Base-by-base conservation (phyloP, 2,888 invertebrate species). In the Pogonocherus hispidulus region DNA sequence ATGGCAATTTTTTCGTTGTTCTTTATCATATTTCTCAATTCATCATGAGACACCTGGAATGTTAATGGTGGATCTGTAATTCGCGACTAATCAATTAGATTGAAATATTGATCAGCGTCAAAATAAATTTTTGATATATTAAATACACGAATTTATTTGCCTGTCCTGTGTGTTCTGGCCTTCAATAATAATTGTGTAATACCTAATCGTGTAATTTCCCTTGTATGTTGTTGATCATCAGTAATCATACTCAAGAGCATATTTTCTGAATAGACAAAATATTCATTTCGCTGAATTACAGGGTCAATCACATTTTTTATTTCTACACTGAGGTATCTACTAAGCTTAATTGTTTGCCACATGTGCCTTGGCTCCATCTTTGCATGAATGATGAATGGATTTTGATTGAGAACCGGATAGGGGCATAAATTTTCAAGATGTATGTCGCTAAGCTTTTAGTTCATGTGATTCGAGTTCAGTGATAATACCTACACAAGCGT, bases 71-170 rank as follows among this genome's bases (percentile, higher is more conserved):
- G 73, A 20, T 64, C 41, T n/a, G 63, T 18, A 69, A 64, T 62
- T 71, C 41, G 23, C 76, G 75, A n/a, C 76, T 73, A 78, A 19
- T 75, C 37, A 11, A 77, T 73, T 8, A 79, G 47, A 23, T 78
- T 69, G 22, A 63, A 51, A 47, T 74, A 76, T 14, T 56, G 37
- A 9, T 64, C 22, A 18, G 74, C 72, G 56, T 67, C 64, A 47
- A 78, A 67, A 59, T 75, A 76, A 5, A 74, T 5, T 11, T 59
- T 20, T 32, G 73, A 69, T 8, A 71, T 59, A 47, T 72, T 51
- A 70, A 77, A 78, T 4, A 66, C 52, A 16, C 73, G 49, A 6
- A 63, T 14, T 27, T 9, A 60, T 19, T 22, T 19, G 54, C 23
- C 14, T 22, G 55, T n/a, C n/a, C n/a, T 19, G 11, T 22, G 46